phyloP scores from a whole-genome alignment of 2,888 invertebrate genomes.

The Metacarcinus magister region DNA sequence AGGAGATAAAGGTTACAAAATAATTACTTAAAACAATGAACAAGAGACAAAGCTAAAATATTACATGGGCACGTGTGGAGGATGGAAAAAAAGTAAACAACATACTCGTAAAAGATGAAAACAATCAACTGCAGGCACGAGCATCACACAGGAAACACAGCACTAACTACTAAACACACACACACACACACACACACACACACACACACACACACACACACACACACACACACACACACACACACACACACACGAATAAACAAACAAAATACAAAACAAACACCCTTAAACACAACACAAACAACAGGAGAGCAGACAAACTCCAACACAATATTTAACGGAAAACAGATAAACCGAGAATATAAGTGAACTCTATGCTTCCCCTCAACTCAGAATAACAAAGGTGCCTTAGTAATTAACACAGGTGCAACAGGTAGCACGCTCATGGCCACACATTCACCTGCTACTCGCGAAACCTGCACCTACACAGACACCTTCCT shows the following conservation, averaged over 20 bases:
- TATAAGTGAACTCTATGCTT: not conserved
- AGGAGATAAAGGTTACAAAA: not conserved
- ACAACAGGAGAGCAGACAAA: not conserved
- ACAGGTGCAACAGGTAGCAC: not conserved
- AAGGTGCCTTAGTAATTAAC: not conserved
- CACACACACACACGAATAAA: not conserved
- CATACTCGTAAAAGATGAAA: not conserved
- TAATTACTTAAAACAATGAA: not conserved
- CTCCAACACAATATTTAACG: not conserved
- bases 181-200: not conserved
- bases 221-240: constrained; percentile 26
- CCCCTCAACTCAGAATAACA: not conserved
- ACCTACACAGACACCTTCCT: not conserved
- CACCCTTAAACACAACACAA: not conserved
- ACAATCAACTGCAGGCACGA: not conserved
- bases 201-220: constrained; percentile 26
- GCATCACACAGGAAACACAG: not conserved
- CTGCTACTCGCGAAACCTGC: not conserved
- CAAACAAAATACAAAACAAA: not conserved
- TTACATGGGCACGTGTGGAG: not conserved
- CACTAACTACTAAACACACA: not conserved
- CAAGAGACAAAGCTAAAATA: not conserved
- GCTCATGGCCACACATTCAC: not conserved
- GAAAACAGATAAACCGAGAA: not conserved
- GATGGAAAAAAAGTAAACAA: not conserved